Evolutionary conservation across 2,113 vertebrate species (phyloP).

Genomic region (Notothenia coriiceps): DNA sequence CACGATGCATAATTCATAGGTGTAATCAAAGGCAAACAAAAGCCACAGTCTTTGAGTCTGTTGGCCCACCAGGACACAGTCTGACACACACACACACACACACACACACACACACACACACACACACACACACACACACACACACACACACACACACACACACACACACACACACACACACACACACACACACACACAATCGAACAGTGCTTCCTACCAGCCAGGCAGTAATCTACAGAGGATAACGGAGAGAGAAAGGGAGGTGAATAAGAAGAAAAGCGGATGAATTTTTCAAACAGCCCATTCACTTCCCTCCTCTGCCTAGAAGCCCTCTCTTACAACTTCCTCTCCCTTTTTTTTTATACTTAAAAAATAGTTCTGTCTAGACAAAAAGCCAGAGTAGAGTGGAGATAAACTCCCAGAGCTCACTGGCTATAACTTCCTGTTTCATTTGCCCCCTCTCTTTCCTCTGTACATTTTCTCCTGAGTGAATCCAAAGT

Average conservation of each 20-base stretch:
- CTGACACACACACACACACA: slow-evolving; percentile 29
- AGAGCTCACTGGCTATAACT: slow-evolving; percentile 25
- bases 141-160: slow-evolving; percentile 28
- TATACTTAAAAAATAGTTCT: slow-evolving; percentile 41
- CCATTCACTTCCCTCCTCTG: slow-evolving; percentile 53
- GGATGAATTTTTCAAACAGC: slow-evolving; percentile 58
- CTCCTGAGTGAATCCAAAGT: slow-evolving; percentile 25
- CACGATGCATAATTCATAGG: slow-evolving; percentile 74
- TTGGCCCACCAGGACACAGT: slow-evolving; percentile 46
- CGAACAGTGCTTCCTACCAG: slow-evolving; percentile 36
- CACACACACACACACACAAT: slow-evolving; percentile 7
- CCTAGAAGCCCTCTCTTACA: slow-evolving; percentile 54
- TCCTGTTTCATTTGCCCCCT: slow-evolving; percentile 35
- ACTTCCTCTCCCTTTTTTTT: slow-evolving; percentile 41
- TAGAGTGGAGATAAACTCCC: slow-evolving; percentile 46
- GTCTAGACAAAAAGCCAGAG: slow-evolving; percentile 40
- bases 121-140: slow-evolving; percentile 21
- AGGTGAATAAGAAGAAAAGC: slow-evolving; percentile 53
- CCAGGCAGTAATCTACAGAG: slow-evolving; percentile 44
- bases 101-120: slow-evolving; percentile 25
- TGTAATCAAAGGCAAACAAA: slow-evolving; percentile 76
- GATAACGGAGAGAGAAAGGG: slow-evolving; percentile 18
- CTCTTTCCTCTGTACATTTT: slow-evolving; percentile 29
- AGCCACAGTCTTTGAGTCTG: slow-evolving; percentile 61
- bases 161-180: slow-evolving; percentile 21